Percentiles rank a stretch among this genome's conserved stretches.
Evolutionary conservation across 1,140 invertebrate genomes (phyloP).

Genomic region (Drosophila baimaii): DNA sequence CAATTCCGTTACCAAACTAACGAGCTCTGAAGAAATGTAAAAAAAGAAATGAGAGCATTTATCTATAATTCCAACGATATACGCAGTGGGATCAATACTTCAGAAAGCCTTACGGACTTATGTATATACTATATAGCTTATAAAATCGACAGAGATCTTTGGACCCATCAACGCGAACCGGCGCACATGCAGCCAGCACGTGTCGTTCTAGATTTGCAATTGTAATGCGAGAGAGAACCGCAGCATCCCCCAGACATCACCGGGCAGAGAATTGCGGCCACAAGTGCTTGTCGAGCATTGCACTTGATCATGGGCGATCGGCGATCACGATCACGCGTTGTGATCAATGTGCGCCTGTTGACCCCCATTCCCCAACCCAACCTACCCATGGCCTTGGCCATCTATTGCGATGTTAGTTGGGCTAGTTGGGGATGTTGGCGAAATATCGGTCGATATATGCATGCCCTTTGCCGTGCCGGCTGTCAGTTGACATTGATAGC

Average conservation of each 20-base stretch:
- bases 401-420: background rate
- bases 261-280: background rate
- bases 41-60: too few relatives aligned
- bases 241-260: background rate
- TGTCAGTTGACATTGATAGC: background rate
- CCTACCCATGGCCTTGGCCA: conserved; percentile 2
- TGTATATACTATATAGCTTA: too few relatives aligned
- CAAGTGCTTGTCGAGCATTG: conserved; percentile 3
- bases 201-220: conserved; percentile 16
- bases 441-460: conserved; percentile 8
- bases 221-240: conserved; percentile 6
- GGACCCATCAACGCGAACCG: background rate
- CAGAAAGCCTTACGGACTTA: too few relatives aligned
- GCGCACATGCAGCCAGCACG: conserved; percentile 1
- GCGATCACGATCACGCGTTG: conserved; percentile 12
- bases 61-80: too few relatives aligned
- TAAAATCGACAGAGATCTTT: conserved; percentile 7
- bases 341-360: conserved; percentile 9
- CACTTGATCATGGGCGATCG: conserved; percentile 16
- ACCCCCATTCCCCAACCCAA: too few relatives aligned
- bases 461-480: conserved; percentile 1
- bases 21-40: too few relatives aligned
- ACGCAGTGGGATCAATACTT: too few relatives aligned
- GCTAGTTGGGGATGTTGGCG: background rate
- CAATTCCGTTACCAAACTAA: too few relatives aligned